Evolutionary conservation across 2,888 invertebrate genomes (phyloP).

Genomic region (Coelinius sp.): DNA sequence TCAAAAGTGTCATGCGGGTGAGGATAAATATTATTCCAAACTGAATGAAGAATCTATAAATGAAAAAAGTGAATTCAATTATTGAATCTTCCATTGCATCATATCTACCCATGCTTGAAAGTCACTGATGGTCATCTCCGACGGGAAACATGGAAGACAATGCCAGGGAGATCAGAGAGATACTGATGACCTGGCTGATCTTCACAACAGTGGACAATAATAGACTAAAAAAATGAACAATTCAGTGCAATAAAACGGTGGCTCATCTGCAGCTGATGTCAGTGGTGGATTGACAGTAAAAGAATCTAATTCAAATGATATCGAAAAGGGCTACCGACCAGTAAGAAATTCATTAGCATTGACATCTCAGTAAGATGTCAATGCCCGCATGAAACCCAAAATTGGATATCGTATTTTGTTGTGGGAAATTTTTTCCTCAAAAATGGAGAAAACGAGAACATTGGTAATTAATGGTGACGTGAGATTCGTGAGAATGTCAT

Average conservation of each 20-base stretch:
- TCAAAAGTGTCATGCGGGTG: slow-evolving; percentile 48
- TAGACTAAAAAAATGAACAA: too few species aligned
- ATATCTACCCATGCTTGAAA: too few species aligned
- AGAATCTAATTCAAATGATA: slow-evolving; percentile 54
- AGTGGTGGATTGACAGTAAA: slow-evolving; percentile 51
- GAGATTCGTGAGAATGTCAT: slow-evolving; percentile 23
- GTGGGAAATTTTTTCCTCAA: not conserved
- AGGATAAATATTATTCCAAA: slow-evolving; percentile 61
- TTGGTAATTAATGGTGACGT: not conserved
- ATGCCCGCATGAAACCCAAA: slow-evolving; percentile 31
- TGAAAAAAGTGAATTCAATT: slow-evolving; percentile 8
- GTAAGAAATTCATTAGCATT: slow-evolving; percentile 31
- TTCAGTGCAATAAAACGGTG: too few species aligned
- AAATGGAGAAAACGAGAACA: not conserved
- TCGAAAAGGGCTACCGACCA: slow-evolving; percentile 44
- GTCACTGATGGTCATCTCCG: too few species aligned
- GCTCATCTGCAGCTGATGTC: slow-evolving; percentile 52
- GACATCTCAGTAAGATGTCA: slow-evolving; percentile 24
- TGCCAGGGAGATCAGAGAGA: too few species aligned
- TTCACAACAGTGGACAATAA: too few species aligned
- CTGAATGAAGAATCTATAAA: slow-evolving; percentile 44
- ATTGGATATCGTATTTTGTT: slow-evolving; percentile 2
- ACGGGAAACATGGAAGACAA: too few species aligned
- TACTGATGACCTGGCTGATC: too few species aligned
- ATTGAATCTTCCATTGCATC: too few species aligned